phyloP scores from a whole-genome alignment of 1,140 invertebrate species.

The Tribolium madens region DNA sequence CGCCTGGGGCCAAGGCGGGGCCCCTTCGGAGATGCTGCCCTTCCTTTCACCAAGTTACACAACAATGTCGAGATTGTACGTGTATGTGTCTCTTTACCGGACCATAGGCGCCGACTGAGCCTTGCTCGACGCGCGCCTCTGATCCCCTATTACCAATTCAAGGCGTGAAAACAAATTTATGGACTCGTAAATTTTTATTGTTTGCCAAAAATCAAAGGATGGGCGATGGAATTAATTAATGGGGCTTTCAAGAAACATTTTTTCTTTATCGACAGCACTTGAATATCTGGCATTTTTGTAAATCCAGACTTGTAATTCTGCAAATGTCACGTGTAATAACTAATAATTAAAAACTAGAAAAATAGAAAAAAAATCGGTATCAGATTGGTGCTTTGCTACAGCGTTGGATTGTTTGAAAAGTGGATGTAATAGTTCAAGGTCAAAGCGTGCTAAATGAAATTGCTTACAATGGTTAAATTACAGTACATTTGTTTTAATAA shows the following conservation, averaged over 20 bases:
- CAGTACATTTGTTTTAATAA: background rate
- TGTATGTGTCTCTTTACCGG: slow-evolving; percentile 42
- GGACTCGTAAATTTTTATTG: background rate
- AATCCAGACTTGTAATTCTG: too few species aligned
- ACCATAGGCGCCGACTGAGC: slow-evolving; percentile 11
- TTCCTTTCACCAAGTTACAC: slow-evolving; percentile 57
- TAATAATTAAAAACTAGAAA: background rate
- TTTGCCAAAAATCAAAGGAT: background rate
- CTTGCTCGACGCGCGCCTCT: background rate
- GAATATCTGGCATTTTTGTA: too few species aligned
- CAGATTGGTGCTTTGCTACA: background rate
- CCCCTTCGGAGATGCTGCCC: slow-evolving; percentile 55
- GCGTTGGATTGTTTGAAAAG: background rate
- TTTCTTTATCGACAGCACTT: too few species aligned
- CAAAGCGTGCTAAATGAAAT: background rate
- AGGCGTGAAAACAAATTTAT: slow-evolving; percentile 22
- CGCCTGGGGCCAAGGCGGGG: slow-evolving; percentile 55
- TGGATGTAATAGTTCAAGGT: background rate
- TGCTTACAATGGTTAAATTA: background rate
- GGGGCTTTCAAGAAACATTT: too few species aligned
- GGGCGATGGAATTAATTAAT: background rate
- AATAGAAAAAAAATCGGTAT: background rate
- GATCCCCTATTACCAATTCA: too few species aligned
- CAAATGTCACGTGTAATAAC: background rate
- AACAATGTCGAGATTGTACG: slow-evolving; percentile 52